Evolutionary conservation across 2,113 vertebrate species (phyloP).

Genomic region (Oryzias curvinotus): DNA sequence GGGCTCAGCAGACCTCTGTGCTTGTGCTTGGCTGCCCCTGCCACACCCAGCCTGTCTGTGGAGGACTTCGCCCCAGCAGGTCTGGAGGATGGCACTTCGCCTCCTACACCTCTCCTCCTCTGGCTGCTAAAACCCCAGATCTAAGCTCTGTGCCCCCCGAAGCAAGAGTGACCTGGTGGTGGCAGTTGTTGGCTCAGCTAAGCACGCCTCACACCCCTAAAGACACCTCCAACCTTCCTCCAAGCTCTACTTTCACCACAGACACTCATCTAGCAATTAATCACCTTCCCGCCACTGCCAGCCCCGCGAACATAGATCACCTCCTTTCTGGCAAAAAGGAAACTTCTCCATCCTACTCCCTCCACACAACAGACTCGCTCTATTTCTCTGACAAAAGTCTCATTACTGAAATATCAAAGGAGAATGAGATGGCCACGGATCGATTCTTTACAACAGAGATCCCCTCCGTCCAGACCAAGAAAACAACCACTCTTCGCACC

Average conservation of each 20-base stretch:
- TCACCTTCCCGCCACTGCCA: conserved; percentile 14
- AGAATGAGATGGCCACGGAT: conserved; percentile 27
- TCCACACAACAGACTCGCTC: conserved; percentile 15
- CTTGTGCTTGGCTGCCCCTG: conserved; percentile 84
- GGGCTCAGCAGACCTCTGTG: conserved; percentile 79
- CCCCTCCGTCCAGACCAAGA: conserved; percentile 52
- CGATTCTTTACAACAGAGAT: conserved; percentile 51
- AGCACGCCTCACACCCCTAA: conserved; percentile 26
- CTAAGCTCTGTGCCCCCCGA: conserved; percentile 33
- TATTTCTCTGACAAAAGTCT: conserved; percentile 27
- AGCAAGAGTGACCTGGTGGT: conserved; percentile 41
- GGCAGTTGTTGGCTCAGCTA: conserved; percentile 41
- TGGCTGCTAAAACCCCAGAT: conserved; percentile 43
- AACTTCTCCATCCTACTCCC: conserved; percentile 20
- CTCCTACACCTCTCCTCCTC: conserved; percentile 63
- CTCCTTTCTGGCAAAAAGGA: conserved; percentile 15
- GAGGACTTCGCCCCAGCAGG: conserved; percentile 47
- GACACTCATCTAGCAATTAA: conserved; percentile 17
- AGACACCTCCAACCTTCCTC: conserved; percentile 6
- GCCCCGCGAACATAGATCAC: conserved; percentile 8
- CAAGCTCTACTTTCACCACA: conserved; percentile 16
- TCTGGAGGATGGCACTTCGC: conserved; percentile 70
- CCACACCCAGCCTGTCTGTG: conserved; percentile 67
- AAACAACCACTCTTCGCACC: conserved; percentile 72
- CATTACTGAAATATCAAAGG: conserved; percentile 2